These are phyloP conservation scores for Prenolepis imparis DNA, from an alignment of 2,888 invertebrate genomes.

Conservation along the genomic window DNA sequence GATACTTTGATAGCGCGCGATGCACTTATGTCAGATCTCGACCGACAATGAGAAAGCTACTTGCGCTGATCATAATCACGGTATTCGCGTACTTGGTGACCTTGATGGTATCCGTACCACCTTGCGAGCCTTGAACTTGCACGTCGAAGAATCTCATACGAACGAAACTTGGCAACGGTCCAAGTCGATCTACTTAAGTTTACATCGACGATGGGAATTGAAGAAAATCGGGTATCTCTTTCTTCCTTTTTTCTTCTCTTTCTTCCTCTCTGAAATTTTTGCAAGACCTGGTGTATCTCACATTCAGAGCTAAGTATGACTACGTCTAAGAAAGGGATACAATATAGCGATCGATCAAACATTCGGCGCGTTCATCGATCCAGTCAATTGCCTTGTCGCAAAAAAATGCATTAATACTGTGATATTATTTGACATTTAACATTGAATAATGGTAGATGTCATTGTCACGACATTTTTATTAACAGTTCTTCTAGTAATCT, in stretches of 20 bases:
- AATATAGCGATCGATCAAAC: slow-evolving; percentile 35
- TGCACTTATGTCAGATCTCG: slow-evolving; percentile 64
- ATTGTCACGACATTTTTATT: neutral
- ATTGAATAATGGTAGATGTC: neutral
- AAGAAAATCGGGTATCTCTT: neutral
- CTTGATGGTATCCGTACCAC: slow-evolving; percentile 78
- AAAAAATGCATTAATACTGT: neutral
- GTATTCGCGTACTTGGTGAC: slow-evolving; percentile 78
- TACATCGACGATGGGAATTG: neutral
- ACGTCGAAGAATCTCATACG: slow-evolving; percentile 74
- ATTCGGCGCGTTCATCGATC: neutral
- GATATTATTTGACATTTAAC: neutral
- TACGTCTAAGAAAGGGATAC: neutral
- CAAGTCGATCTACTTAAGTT: slow-evolving; percentile 50
- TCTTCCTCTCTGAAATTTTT: slow-evolving; percentile 4
- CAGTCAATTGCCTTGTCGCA: neutral
- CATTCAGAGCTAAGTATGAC: neutral
- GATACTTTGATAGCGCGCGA: slow-evolving; percentile 35
- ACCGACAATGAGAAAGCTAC: slow-evolving; percentile 70
- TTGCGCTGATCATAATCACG: slow-evolving; percentile 68
- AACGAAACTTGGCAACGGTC: slow-evolving; percentile 55
- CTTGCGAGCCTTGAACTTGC: slow-evolving; percentile 79
- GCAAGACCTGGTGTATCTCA: no score
- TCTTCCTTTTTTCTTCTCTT: neutral
- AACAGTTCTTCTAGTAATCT: neutral